Evolutionary conservation across 2,113 vertebrate genomes (phyloP).

Genomic region (Hoplias malabaricus): DNA sequence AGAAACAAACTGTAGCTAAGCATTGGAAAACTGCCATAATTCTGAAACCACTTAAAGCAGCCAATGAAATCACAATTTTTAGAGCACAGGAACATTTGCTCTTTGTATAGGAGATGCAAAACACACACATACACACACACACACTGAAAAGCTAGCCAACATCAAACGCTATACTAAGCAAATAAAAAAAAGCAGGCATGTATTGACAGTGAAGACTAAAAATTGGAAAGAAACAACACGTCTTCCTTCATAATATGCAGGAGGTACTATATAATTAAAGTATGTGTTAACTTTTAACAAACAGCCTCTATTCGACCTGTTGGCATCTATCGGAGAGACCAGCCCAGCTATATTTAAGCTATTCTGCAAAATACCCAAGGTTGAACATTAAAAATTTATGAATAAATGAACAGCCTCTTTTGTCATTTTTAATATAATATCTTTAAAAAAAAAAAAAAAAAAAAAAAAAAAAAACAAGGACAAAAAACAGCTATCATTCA

Average conservation of each 20-base stretch:
- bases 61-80: background rate
- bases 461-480: no score
- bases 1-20: background rate
- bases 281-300: no score
- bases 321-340: no score
- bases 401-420: background rate
- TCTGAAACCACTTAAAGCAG: no score
- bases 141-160: background rate
- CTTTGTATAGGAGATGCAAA: background rate
- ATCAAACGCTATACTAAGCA: background rate
- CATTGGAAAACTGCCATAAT: no score
- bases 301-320: no score
- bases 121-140: background rate
- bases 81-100: background rate
- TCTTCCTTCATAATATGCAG: background rate
- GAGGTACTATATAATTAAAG: background rate
- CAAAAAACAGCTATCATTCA: no score
- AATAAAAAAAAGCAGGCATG: background rate
- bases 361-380: no score
- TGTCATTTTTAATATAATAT: background rate
- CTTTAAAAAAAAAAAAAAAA: background rate
- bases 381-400: background rate
- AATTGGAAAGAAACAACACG: background rate
- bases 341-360: no score
- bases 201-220: background rate